Evolutionary conservation across 2,797 vertebrate genomes (phyloP).

Genomic region (Centroberyx gerrardi): DNA sequence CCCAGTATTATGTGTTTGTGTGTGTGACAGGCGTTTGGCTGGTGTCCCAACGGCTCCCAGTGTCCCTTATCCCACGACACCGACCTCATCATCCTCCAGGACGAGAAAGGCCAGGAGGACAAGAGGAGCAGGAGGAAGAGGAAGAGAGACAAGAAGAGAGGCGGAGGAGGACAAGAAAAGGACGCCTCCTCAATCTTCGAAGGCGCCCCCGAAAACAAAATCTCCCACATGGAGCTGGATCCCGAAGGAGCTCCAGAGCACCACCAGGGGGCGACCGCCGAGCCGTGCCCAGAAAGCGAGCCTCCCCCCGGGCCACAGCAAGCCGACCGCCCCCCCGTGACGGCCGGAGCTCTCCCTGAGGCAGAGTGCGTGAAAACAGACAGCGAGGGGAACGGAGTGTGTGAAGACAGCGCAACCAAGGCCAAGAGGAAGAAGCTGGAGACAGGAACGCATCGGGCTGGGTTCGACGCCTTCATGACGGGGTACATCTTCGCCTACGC

Average conservation of each 20-base stretch:
- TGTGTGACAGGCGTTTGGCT: constrained; percentile 91
- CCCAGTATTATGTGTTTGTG: not conserved
- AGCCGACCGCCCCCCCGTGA: not conserved
- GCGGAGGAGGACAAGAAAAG: constrained; percentile 17
- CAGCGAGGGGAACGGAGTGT: constrained; percentile 20
- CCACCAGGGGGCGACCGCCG: not conserved
- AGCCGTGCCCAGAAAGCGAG: constrained; percentile 7
- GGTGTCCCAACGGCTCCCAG: constrained; percentile 92
- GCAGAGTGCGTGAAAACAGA: constrained; percentile 15
- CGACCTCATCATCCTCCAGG: constrained; percentile 94
- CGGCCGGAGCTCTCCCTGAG: not conserved
- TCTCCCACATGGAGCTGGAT: constrained; percentile 65
- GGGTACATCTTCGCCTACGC: constrained; percentile 94
- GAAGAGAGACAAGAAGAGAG: constrained; percentile 82
- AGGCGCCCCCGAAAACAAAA: constrained; percentile 73
- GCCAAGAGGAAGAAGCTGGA: constrained; percentile 74
- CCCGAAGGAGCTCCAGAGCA: constrained; percentile 12
- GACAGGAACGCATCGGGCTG: constrained; percentile 91
- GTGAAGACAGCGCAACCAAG: constrained; percentile 1
- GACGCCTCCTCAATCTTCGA: constrained; percentile 44
- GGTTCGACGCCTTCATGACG: constrained; percentile 98
- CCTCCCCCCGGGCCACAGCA: constrained; percentile 8
- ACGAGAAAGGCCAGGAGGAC: constrained; percentile 86
- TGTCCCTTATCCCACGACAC: constrained; percentile 95
- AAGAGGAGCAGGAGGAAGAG: constrained; percentile 89